These are phyloP conservation scores for Phalanger gymnotis DNA, from an alignment of 2,797 vertebrate species.

Conservation along the genomic window DNA sequence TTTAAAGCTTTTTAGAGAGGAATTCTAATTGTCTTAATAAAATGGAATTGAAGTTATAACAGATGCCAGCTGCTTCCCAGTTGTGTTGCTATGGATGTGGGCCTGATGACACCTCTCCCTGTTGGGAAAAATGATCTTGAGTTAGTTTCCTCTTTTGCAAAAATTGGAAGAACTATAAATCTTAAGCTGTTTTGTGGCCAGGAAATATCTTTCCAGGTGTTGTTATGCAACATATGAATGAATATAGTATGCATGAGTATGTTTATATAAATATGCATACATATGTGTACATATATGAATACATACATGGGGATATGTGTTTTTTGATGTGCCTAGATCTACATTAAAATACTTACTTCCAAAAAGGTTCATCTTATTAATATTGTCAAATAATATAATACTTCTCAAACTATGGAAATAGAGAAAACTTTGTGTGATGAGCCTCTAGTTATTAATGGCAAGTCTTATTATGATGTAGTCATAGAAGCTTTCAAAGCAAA, in stretches of 20 bases:
- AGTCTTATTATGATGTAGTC: not conserved
- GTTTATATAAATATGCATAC: not conserved
- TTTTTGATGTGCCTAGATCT: not conserved
- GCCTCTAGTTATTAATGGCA: not conserved
- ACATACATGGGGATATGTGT: not conserved
- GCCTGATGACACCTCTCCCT: not conserved
- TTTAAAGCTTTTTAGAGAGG: not conserved
- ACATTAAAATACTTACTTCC: not conserved
- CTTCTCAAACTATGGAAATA: not conserved
- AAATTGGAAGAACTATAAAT: not conserved
- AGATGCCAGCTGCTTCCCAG: not conserved
- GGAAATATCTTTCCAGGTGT: not conserved
- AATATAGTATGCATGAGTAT: not conserved
- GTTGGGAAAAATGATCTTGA: not conserved
- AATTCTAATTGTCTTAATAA: not conserved
- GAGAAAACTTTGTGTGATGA: not conserved
- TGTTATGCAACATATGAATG: not conserved
- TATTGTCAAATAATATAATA: not conserved
- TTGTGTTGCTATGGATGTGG: not conserved
- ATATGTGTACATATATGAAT: not conserved
- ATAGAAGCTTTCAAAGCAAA: not conserved
- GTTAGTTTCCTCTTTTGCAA: not conserved
- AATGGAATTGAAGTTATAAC: too few relatives aligned
- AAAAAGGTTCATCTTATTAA: not conserved
- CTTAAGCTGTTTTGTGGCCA: not conserved